phyloP scores from a whole-genome alignment of 2,797 vertebrate species.

The Limosa lapponica region DNA sequence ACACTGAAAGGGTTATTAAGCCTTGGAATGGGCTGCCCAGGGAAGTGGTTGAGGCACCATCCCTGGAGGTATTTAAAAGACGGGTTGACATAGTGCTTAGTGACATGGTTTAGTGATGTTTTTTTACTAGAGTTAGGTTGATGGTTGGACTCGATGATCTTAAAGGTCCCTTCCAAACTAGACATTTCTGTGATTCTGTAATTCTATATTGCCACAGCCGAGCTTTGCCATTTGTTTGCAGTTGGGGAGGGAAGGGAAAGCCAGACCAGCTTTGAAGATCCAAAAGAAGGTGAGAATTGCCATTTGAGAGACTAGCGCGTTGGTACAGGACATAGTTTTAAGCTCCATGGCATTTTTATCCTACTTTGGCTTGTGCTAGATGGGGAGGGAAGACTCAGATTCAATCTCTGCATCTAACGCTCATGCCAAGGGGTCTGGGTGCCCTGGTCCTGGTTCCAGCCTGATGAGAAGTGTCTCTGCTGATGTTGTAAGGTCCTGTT shows the following conservation, averaged over 20 bases:
- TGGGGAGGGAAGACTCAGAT: not conserved
- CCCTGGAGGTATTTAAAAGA: no score
- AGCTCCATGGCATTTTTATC: not conserved
- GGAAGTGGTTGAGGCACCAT: no score
- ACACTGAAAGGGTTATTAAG: no score
- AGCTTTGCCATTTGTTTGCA: not conserved
- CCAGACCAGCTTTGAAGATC: not conserved
- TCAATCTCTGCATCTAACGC: not conserved
- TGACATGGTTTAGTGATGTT: no score
- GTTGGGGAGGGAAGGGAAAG: not conserved
- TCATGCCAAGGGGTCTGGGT: not conserved
- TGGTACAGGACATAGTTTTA: not conserved
- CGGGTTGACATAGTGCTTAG: no score
- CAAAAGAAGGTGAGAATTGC: not conserved
- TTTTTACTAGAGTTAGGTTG: no score
- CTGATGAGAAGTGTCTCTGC: not conserved
- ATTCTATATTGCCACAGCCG: not conserved
- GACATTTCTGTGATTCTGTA: no score
- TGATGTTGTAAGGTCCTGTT: not conserved
- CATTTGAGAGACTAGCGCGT: not conserved
- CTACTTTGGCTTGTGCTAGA: not conserved
- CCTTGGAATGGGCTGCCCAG: no score
- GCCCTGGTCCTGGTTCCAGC: not conserved
- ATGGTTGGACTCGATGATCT: no score
- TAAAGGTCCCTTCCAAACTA: no score